Evolutionary conservation across 2,797 vertebrate genomes (phyloP).

Genomic region (Sarcophilus harrisii): DNA sequence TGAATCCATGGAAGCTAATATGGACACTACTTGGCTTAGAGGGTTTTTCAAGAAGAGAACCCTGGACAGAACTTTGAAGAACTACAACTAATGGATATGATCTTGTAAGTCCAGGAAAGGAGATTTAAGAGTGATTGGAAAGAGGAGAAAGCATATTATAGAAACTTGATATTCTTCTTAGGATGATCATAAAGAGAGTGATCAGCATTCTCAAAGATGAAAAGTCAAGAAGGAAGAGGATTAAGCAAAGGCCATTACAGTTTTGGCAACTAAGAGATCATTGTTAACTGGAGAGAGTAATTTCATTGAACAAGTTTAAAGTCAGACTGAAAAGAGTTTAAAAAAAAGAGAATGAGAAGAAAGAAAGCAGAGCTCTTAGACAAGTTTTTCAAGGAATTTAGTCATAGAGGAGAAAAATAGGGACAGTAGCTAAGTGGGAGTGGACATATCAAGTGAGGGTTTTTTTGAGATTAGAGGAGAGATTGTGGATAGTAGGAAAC

Average conservation of each 20-base stretch:
- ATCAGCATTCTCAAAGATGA: neutral
- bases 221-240: neutral
- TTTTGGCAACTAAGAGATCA: neutral
- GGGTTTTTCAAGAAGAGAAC: neutral
- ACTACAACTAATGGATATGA: neutral
- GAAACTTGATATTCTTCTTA: neutral
- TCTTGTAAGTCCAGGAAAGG: neutral
- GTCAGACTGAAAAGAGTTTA: neutral
- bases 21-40: neutral
- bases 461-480: no score
- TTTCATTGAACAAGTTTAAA: neutral
- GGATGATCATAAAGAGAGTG: neutral
- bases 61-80: neutral
- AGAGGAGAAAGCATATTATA: neutral
- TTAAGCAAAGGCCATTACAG: neutral
- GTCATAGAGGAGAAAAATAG: no score
- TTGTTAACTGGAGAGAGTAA: neutral
- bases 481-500: no score
- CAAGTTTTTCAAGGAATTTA: neutral
- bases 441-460: no score
- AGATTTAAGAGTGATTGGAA: neutral
- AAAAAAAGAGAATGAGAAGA: neutral
- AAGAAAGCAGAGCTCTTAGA: neutral
- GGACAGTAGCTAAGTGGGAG: no score
- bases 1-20: neutral